phyloP scores from a whole-genome alignment of 2,113 vertebrate species.

The Tichodroma muraria region DNA sequence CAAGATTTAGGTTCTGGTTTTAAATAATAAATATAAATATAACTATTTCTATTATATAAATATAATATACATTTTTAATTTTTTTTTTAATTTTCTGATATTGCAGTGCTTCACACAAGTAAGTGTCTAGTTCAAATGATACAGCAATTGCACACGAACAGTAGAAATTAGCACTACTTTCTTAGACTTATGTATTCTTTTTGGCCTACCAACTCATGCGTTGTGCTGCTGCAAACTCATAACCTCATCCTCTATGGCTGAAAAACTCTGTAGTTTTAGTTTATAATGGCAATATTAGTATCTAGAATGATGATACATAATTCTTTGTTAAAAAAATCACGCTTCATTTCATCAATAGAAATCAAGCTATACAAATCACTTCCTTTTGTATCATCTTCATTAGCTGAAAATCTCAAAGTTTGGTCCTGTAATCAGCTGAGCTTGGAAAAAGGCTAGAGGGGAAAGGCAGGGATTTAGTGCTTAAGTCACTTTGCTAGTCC shows the following conservation, averaged over 20 bases:
- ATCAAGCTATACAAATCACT: background rate
- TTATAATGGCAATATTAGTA: background rate
- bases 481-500: slow-evolving; percentile 42
- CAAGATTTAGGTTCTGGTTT: background rate
- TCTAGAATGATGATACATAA: background rate
- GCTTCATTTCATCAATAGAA: background rate
- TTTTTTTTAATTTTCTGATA: no score
- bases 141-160: background rate
- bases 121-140: background rate
- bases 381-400: slow-evolving; percentile 4
- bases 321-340: background rate
- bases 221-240: background rate
- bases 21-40: no score
- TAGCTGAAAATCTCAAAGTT: slow-evolving; percentile 24
- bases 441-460: slow-evolving; percentile 19
- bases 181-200: background rate
- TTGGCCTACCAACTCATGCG: background rate
- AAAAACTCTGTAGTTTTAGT: background rate
- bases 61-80: no score
- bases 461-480: slow-evolving; percentile 50
- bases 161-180: background rate
- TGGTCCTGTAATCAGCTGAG: slow-evolving; percentile 36
- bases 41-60: no score
- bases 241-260: background rate
- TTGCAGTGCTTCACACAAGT: background rate